phyloP scores from a whole-genome alignment of 2,113 vertebrate genomes.

The Mus spicilegus region DNA sequence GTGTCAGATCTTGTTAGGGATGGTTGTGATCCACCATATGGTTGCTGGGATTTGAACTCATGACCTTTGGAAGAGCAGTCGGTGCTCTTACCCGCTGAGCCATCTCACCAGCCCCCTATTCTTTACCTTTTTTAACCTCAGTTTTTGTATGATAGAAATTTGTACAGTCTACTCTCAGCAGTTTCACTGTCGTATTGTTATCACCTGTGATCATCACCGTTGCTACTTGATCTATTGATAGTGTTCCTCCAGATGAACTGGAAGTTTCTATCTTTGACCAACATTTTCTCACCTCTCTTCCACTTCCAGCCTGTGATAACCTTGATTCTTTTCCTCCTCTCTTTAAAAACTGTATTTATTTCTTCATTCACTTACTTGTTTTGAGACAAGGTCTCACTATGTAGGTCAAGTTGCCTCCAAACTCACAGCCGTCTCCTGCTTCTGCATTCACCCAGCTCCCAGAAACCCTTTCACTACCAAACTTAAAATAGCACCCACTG shows the following conservation, averaged over 20 bases:
- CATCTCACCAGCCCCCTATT: too few relatives aligned
- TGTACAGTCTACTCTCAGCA: not conserved
- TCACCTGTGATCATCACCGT: not conserved
- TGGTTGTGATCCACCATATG: too few relatives aligned
- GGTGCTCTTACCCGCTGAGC: too few relatives aligned
- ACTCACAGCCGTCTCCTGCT: not conserved
- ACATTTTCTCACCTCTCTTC: not conserved
- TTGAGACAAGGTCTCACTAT: not conserved
- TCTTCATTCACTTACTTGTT: not conserved
- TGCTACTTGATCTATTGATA: not conserved
- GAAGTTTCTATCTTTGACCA: not conserved
- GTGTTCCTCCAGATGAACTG: not conserved
- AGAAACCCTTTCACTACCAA: not conserved
- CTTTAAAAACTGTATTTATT: not conserved
- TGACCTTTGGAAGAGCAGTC: too few relatives aligned
- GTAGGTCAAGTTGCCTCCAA: too few relatives aligned
- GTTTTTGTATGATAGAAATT: too few relatives aligned
- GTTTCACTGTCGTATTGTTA: not conserved
- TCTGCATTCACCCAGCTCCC: not conserved
- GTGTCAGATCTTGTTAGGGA: too few relatives aligned
- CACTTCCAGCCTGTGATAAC: not conserved
- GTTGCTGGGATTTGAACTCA: too few relatives aligned
- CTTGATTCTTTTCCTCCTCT: not conserved
- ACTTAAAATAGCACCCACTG: not conserved
- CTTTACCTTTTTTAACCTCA: not conserved